Evolutionary conservation across 2,797 vertebrate genomes (phyloP).

Genomic region (Lithobates pipiens): DNA sequence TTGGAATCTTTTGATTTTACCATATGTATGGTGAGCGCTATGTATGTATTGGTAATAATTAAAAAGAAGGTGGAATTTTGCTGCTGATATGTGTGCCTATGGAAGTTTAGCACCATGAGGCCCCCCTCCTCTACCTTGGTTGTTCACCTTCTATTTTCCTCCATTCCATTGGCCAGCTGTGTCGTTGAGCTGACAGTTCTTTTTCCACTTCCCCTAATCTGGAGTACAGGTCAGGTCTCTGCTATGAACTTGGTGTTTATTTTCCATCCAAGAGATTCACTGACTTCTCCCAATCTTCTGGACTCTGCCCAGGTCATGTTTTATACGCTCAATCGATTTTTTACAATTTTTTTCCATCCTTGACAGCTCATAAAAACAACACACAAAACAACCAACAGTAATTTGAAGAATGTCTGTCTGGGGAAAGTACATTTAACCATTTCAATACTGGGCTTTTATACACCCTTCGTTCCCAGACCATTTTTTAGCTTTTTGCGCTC

Average conservation of each 20-base stretch:
- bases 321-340: conserved; percentile 8
- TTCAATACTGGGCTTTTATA: no score
- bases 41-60: no score
- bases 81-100: no score
- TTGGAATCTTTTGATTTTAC: no score
- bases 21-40: no score
- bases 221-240: conserved; percentile 6
- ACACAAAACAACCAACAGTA: conserved; percentile 9
- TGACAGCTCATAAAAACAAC: conserved; percentile 39
- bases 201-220: conserved; percentile 32
- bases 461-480: no score
- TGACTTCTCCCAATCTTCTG: conserved; percentile 30
- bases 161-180: background rate
- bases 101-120: no score
- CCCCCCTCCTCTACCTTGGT: no score
- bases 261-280: conserved; percentile 24
- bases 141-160: background rate
- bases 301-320: conserved; percentile 36
- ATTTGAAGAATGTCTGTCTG: background rate
- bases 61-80: no score
- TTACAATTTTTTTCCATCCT: conserved; percentile 54
- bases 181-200: conserved; percentile 12
- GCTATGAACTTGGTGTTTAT: conserved; percentile 14
- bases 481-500: no score
- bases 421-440: background rate